Evolutionary conservation across 37 sponge, comb jelly and placozoan species (phyloP).

Genomic region (Aplysina aerophoba): DNA sequence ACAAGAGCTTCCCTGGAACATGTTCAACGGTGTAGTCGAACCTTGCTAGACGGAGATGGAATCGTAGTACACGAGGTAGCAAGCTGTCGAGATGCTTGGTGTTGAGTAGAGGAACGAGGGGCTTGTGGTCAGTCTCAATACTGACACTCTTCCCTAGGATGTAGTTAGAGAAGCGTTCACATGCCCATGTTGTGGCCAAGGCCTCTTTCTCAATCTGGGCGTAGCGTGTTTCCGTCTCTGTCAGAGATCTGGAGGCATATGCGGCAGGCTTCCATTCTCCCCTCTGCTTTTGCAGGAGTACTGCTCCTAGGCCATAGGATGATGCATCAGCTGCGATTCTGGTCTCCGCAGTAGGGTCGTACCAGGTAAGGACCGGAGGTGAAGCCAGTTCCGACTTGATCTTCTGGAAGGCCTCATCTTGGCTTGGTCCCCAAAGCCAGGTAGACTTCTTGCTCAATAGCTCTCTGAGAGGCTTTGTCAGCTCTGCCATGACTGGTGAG

Average conservation of each 20-base stretch:
- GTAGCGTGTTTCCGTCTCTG: conserved; percentile 27
- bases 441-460: neutral
- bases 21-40: conserved; percentile 16
- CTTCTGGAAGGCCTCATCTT: conserved; percentile 40
- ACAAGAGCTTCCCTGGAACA: conserved; percentile 19
- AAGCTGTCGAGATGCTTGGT: conserved; percentile 19
- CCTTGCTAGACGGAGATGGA: conserved; percentile 15
- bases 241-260: conserved; percentile 42
- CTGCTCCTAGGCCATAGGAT: conserved; percentile 54
- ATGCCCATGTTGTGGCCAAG: conserved; percentile 39
- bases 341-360: conserved; percentile 24
- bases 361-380: conserved; percentile 42
- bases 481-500: conserved; percentile 10
- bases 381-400: conserved; percentile 35
- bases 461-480: conserved; percentile 45
- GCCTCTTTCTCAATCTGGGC: conserved; percentile 53
- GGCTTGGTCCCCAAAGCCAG: conserved; percentile 37
- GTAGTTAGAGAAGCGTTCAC: conserved; percentile 43
- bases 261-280: conserved; percentile 43
- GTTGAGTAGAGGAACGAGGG: conserved; percentile 22
- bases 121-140: conserved; percentile 39
- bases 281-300: conserved; percentile 33
- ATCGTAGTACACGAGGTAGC: conserved; percentile 1
- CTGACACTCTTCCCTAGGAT: conserved; percentile 17
- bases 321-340: conserved; percentile 43